A percentile compares a stretch with the other conserved stretches of the same genome.
phyloP scores from a whole-genome alignment of 2,888 invertebrate genomes.

The Eupeodes latifasciatus region DNA sequence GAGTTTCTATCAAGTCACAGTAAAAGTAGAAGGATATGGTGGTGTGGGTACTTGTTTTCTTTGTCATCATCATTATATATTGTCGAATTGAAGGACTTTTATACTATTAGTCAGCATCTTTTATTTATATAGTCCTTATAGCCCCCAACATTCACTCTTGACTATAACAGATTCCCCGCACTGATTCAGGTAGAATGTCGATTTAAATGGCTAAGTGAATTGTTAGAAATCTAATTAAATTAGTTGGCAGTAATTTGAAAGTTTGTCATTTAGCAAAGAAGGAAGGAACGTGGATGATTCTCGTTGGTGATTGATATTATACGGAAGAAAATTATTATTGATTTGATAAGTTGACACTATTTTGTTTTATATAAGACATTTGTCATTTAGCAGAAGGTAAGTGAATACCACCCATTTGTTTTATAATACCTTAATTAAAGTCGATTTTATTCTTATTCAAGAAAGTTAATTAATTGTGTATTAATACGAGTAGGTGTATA shows the following conservation, averaged over 20 bases:
- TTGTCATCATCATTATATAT: slow-evolving; percentile 61
- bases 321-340: slow-evolving; percentile 33
- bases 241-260: slow-evolving; percentile 69
- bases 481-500: no score
- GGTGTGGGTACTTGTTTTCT: slow-evolving; percentile 47
- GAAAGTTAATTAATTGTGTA: no score
- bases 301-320: background rate
- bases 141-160: background rate
- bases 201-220: slow-evolving; percentile 1
- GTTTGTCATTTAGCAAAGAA: slow-evolving; percentile 51
- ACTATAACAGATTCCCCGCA: background rate
- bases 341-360: slow-evolving; percentile 60
- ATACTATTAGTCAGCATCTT: background rate
- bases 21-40: no score
- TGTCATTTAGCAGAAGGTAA: no score
- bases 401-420: no score
- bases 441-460: background rate
- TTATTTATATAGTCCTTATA: background rate
- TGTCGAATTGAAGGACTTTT: slow-evolving; percentile 50
- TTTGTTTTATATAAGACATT: slow-evolving; percentile 5
- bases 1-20: slow-evolving; percentile 4
- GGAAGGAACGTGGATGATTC: no score
- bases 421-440: no score
- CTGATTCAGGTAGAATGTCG: slow-evolving; percentile 58
- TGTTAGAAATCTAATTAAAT: slow-evolving; percentile 58